A percentile compares a stretch with the other conserved stretches of the same genome.
Conservation (phyloP, 2,888 invertebrate species). For the Yponomeuta cagnagella region DNA sequence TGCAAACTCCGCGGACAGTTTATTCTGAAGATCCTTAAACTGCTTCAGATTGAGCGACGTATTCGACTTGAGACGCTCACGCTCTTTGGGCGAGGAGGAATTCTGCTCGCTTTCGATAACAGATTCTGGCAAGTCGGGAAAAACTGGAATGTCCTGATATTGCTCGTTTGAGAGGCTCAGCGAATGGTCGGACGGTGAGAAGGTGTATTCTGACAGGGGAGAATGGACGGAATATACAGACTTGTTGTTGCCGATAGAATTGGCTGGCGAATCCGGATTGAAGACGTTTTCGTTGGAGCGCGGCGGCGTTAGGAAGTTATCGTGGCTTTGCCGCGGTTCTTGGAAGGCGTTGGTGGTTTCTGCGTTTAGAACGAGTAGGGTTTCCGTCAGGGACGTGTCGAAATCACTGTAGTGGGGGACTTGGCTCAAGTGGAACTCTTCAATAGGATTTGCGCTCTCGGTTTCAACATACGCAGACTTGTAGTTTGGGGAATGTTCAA, state of each 20-base stretch:
- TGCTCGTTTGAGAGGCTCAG: too few species aligned
- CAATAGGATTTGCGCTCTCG: neutral
- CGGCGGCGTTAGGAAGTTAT: constrained; percentile 1
- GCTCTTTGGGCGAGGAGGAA: neutral
- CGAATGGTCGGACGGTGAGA: neutral
- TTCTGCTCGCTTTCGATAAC: neutral
- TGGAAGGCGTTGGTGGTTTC: neutral
- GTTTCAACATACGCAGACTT: neutral
- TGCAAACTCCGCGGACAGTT: neutral
- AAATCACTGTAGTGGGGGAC: neutral
- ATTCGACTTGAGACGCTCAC: neutral
- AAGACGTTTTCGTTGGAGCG: neutral
- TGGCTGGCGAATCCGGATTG: neutral
- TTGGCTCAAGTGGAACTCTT: neutral
- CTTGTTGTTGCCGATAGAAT: neutral
- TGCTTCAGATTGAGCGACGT: neutral
- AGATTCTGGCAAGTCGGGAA: neutral
- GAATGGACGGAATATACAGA: neutral
- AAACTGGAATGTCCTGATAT: neutral
- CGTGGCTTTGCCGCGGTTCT: neutral
- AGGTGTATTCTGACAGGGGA: neutral
- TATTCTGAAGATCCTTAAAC: neutral
- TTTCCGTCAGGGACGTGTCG: neutral
- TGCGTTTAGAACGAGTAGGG: neutral
- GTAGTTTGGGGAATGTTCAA: neutral